phyloP scores from a whole-genome alignment of 2,113 vertebrate species.

The Proterorhinus semilunaris region DNA sequence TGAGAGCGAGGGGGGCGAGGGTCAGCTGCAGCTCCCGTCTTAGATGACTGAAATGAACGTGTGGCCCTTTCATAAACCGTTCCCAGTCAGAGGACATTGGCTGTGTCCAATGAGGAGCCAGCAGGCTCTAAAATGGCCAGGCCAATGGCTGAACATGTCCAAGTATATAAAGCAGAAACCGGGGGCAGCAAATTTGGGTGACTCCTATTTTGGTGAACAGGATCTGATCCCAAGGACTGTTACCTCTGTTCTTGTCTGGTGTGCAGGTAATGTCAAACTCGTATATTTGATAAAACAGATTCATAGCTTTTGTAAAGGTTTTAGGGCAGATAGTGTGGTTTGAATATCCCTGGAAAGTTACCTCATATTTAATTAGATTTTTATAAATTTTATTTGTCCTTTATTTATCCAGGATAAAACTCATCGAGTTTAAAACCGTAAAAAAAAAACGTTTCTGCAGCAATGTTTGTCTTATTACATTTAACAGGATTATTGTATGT shows the following conservation, averaged over 20 bases:
- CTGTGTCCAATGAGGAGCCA: slow-evolving; percentile 68
- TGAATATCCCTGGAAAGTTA: neutral
- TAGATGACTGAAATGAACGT: slow-evolving; percentile 70
- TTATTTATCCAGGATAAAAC: too few relatives aligned
- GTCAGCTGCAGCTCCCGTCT: slow-evolving; percentile 64
- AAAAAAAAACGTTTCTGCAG: neutral
- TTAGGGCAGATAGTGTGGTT: neutral
- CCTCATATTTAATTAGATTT: too few relatives aligned
- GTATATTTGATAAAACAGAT: slow-evolving; percentile 22
- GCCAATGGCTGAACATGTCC: slow-evolving; percentile 59
- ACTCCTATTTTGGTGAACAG: slow-evolving; percentile 81
- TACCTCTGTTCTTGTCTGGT: slow-evolving; percentile 77
- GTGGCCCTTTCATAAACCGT: slow-evolving; percentile 66
- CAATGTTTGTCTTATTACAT: neutral
- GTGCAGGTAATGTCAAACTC: slow-evolving; percentile 71
- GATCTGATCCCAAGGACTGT: slow-evolving; percentile 83
- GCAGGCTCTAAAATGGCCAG: slow-evolving; percentile 70
- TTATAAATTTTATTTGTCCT: too few relatives aligned
- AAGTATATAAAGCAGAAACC: slow-evolving; percentile 71
- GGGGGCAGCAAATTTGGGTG: slow-evolving; percentile 66
- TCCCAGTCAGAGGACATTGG: slow-evolving; percentile 53
- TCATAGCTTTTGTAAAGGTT: neutral
- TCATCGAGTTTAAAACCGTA: too few relatives aligned
- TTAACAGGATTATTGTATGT: neutral
- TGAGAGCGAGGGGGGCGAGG: slow-evolving; percentile 29